Evolutionary conservation across 2,888 invertebrate genomes (phyloP).

Genomic region (Idaea aversata): DNA sequence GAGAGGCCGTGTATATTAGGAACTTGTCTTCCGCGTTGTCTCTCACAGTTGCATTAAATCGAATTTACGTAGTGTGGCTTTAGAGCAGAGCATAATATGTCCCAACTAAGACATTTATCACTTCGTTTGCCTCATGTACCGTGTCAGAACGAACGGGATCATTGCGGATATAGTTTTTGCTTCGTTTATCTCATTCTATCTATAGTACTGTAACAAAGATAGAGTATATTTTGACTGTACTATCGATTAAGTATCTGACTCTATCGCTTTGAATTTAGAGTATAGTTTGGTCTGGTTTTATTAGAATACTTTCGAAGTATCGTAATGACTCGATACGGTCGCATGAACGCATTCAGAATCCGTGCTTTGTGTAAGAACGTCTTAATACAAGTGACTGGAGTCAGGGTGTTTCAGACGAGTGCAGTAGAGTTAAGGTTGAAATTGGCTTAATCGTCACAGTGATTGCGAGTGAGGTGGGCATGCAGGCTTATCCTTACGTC

Average conservation of each 20-base stretch:
- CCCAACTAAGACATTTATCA: slow-evolving; percentile 68
- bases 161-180: slow-evolving; percentile 65
- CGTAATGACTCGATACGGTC: slow-evolving; percentile 76
- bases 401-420: slow-evolving; percentile 38
- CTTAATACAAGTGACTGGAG: slow-evolving; percentile 35
- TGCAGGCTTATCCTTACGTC: slow-evolving; percentile 66
- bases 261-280: slow-evolving; percentile 56
- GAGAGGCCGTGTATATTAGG: slow-evolving; percentile 32
- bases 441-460: slow-evolving; percentile 32
- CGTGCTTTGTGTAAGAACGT: slow-evolving; percentile 42
- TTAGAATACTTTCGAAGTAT: slow-evolving; percentile 64
- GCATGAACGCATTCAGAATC: slow-evolving; percentile 74
- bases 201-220: slow-evolving; percentile 49
- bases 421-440: slow-evolving; percentile 34
- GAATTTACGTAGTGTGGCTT: slow-evolving; percentile 41
- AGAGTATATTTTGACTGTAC: slow-evolving; percentile 33
- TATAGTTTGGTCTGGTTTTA: slow-evolving; percentile 56
- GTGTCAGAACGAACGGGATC: slow-evolving; percentile 70
- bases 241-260: slow-evolving; percentile 50
- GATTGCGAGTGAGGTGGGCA: slow-evolving; percentile 53
- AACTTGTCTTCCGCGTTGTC: slow-evolving; percentile 56
- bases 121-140: slow-evolving; percentile 59
- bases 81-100: slow-evolving; percentile 45
- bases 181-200: slow-evolving; percentile 46
- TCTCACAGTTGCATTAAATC: slow-evolving; percentile 46